A percentile compares a stretch with the other conserved stretches of the same genome.
phyloP scores from a whole-genome alignment of 2,113 vertebrate genomes.

The Anolis sagrei region DNA sequence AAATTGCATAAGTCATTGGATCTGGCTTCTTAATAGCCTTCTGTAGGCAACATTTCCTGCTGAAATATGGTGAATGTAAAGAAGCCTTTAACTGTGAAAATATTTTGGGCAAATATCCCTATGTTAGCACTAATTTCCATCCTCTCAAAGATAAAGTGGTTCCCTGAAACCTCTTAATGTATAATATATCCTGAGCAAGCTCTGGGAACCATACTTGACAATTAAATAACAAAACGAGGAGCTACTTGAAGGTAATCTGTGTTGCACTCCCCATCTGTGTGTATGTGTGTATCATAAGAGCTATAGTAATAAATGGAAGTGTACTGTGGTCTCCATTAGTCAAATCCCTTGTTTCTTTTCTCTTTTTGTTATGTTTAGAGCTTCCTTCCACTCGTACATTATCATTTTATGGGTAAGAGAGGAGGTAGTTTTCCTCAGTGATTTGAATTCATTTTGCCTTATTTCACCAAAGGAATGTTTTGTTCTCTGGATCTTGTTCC shows the following conservation, averaged over 20 bases:
- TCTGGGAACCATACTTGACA: slow-evolving; percentile 10
- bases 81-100: slow-evolving; percentile 17
- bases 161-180: slow-evolving; percentile 31
- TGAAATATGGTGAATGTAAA: slow-evolving; percentile 18
- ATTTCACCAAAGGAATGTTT: background rate
- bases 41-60: slow-evolving; percentile 17
- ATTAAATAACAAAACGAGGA: slow-evolving; percentile 15
- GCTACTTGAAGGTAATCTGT: slow-evolving; percentile 25
- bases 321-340: background rate
- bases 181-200: slow-evolving; percentile 21
- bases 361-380: background rate
- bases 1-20: background rate
- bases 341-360: background rate
- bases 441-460: background rate
- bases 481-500: slow-evolving; percentile 3
- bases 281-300: background rate
- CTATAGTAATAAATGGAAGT: slow-evolving; percentile 5
- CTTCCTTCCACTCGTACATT: background rate
- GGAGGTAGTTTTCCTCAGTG: background rate
- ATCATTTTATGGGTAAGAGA: background rate
- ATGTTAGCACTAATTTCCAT: slow-evolving; percentile 17
- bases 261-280: background rate
- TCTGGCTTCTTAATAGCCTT: slow-evolving; percentile 12
- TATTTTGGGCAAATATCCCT: slow-evolving; percentile 14
- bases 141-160: slow-evolving; percentile 14